Evolutionary conservation across 2,113 vertebrate genomes (phyloP), one percentile per base, ranked within the genome.

Genomic region (Nycticebus coucang): DNA sequence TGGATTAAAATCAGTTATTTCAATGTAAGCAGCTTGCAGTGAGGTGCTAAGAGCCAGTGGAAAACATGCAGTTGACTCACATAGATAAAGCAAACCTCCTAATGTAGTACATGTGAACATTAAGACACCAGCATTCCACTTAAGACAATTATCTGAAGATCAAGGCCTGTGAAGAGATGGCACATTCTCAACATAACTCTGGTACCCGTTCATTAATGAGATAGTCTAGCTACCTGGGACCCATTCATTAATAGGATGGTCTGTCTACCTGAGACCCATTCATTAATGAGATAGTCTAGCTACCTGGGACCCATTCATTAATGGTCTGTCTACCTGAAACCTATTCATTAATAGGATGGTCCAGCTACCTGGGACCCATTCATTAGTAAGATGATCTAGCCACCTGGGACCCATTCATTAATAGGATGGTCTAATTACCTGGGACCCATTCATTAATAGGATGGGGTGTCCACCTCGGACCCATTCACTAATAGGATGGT

Each of bases 1-100:
- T 97, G 77, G 80, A 93, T 89, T 95, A 87, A 93, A 94, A 96
- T 97, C 97, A 97, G 94, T 97, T 97, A 97, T 84, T 97, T 96
- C 78, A 93, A 0, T 90, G 53, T 80, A 97, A 94, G 79, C 77
- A 74, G 33, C 75, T 86, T 90, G 96, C 96, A 95, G 87, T 97
- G 97, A 97, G 77, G 50, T 85, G 17, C 89, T 90, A 95, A 84
- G 77, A 93, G 77, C 87, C 97, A 93, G 59, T 69, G 28, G 53
- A 93, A 94, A 97, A 86, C 71, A 94, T 60, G 84, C 2, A 74
- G 79, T 62, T 30, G 80, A 72, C 66, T 95, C 95, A 87, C 86
- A 95, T 96, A 94, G 95, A 97, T 96, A 95, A 95, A 94, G 89
- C 57, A 95, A 90, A 41, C n/a, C 60, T 94, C 89, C 55, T 97